These are phyloP conservation scores for Erpornis zantholeuca DNA, from an alignment of 2,113 vertebrate species.

Conservation along the genomic window DNA sequence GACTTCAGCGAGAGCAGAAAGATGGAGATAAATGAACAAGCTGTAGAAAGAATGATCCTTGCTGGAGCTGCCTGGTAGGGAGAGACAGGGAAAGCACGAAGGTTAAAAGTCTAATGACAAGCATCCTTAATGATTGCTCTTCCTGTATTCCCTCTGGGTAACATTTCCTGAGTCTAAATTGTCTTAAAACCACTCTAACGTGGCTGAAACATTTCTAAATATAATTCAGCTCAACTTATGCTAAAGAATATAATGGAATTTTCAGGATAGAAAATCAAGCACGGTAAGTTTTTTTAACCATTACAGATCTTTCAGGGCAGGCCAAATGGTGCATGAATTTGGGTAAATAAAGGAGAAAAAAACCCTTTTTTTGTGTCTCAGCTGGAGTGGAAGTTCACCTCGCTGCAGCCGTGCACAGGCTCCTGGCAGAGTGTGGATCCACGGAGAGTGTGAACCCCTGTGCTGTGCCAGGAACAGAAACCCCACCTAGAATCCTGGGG, in stretches of 20 bases:
- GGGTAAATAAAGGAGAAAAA: background rate
- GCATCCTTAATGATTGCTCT: slow-evolving; percentile 48
- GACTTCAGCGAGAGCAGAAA: slow-evolving; percentile 23
- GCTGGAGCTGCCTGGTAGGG: background rate
- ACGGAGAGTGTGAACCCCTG: background rate
- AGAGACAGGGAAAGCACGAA: slow-evolving; percentile 29
- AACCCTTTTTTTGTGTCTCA: background rate
- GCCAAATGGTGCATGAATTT: background rate
- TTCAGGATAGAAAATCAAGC: background rate
- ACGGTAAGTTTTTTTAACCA: background rate
- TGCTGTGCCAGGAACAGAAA: background rate
- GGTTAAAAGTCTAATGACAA: slow-evolving; percentile 63
- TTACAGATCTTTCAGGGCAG: background rate
- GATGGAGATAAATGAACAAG: slow-evolving; percentile 43
- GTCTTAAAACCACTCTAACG: slow-evolving; percentile 54
- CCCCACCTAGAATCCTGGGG: background rate
- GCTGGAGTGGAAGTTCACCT: background rate
- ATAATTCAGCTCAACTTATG: background rate
- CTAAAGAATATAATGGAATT: slow-evolving; percentile 4
- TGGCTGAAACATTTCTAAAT: slow-evolving; percentile 32
- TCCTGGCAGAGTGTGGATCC: background rate
- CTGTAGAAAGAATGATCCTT: slow-evolving; percentile 25
- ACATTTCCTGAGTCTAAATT: slow-evolving; percentile 51
- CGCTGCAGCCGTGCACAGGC: background rate
- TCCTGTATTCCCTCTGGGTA: slow-evolving; percentile 52